Percentiles rank a stretch among this genome's conserved stretches.
Conservation (phyloP, 1,140 invertebrate species). For the Melanaphis sacchari region DNA sequence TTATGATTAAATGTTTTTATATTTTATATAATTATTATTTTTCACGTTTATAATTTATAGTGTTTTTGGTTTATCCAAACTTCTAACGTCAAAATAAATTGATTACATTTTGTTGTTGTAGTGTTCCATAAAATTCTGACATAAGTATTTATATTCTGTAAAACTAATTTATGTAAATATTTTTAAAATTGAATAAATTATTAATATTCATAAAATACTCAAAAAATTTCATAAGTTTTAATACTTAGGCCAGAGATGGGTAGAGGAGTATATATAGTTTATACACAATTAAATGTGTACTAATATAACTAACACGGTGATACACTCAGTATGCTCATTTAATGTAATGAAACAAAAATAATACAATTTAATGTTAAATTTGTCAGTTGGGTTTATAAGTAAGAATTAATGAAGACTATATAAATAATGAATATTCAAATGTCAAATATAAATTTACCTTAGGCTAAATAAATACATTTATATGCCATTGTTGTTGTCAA, state of each 20-base stretch:
- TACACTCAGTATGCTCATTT: neutral
- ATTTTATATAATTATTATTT: neutral
- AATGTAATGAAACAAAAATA: slow-evolving; percentile 1
- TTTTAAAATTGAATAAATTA: too few relatives aligned
- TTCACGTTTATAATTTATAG: neutral
- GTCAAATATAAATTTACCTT: slow-evolving; percentile 8
- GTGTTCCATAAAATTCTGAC: too few relatives aligned
- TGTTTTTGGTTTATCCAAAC: too few relatives aligned
- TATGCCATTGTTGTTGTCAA: neutral
- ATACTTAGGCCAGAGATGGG: neutral
- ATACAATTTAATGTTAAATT: neutral
- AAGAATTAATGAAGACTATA: slow-evolving; percentile 3
- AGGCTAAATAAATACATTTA: slow-evolving; percentile 17
- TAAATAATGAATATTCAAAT: slow-evolving; percentile 30
- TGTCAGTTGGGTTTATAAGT: neutral
- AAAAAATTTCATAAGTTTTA: neutral
- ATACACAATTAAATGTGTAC: neutral
- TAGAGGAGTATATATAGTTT: neutral
- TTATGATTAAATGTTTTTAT: too few relatives aligned
- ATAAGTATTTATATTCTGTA: too few relatives aligned
- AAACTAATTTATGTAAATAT: too few relatives aligned
- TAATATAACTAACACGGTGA: neutral
- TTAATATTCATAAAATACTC: neutral
- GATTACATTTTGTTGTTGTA: too few relatives aligned
- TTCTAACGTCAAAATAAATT: too few relatives aligned